Percentiles rank a stretch among this genome's conserved stretches.
phyloP scores from a whole-genome alignment of 2,888 invertebrate genomes.

The Cyclophora punctaria region DNA sequence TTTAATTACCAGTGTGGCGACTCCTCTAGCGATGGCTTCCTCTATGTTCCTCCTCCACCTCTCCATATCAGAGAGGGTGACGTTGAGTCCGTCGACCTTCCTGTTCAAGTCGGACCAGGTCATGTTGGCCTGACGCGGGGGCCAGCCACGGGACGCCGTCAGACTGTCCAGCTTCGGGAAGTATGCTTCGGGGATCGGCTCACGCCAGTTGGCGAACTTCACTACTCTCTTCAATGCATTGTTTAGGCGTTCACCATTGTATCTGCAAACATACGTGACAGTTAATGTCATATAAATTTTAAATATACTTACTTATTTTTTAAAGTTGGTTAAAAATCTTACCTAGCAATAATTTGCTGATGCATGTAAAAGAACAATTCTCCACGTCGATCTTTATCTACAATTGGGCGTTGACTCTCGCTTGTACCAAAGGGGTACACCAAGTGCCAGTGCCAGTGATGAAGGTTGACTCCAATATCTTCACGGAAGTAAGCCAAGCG shows the following conservation, averaged over 20 bases:
- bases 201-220: conserved; percentile 79
- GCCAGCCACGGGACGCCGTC: conserved; percentile 82
- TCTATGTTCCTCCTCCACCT: conserved; percentile 84
- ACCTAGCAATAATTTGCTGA: conserved; percentile 67
- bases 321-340: too few relatives aligned
- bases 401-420: conserved; percentile 58
- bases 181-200: conserved; percentile 84
- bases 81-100: conserved; percentile 74
- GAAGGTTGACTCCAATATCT: conserved; percentile 85
- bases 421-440: conserved; percentile 80
- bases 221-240: conserved; percentile 79
- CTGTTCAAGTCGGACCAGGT: conserved; percentile 78
- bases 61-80: conserved; percentile 80
- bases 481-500: conserved; percentile 88
- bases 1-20: conserved; percentile 68
- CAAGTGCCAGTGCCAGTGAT: conserved; percentile 90
- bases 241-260: conserved; percentile 85
- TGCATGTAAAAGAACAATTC: conserved; percentile 90
- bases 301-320: too few relatives aligned
- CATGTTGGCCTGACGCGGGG: conserved; percentile 78
- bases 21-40: conserved; percentile 83
- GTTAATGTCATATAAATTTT: too few relatives aligned
- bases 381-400: conserved; percentile 84
- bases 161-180: conserved; percentile 87
- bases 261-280: conserved; percentile 52